Evolutionary conservation across 2,888 invertebrate genomes (phyloP).

Genomic region (Vannuccia rotundouncinata): DNA sequence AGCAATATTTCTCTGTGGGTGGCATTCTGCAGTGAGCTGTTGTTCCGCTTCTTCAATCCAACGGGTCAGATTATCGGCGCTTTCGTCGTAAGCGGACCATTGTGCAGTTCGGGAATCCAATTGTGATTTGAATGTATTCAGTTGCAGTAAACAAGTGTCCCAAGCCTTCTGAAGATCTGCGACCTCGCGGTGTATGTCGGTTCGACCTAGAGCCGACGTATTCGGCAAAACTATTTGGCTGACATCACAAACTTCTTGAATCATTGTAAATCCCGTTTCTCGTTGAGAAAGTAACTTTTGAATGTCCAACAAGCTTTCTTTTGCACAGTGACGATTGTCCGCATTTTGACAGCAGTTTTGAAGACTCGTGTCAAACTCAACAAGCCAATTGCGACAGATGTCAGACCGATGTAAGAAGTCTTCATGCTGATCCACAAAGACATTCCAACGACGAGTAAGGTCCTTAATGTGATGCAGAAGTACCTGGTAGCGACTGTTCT

Average conservation of each 20-base stretch:
- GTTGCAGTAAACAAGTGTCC: constrained; percentile 64
- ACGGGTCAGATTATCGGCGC: constrained; percentile 24
- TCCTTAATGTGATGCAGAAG: constrained; percentile 20
- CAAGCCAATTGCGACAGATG: constrained; percentile 5
- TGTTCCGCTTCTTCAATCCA: background rate
- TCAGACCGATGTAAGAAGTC: background rate
- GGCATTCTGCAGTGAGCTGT: background rate
- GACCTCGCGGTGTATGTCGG: constrained; percentile 68
- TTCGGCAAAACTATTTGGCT: constrained; percentile 56
- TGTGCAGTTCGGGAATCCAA: constrained; percentile 69
- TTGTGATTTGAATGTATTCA: constrained; percentile 66
- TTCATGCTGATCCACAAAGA: constrained; percentile 20
- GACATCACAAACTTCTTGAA: constrained; percentile 13
- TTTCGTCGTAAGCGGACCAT: constrained; percentile 78
- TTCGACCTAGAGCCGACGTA: constrained; percentile 73
- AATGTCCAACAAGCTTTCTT: background rate
- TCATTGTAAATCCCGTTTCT: constrained; percentile 19
- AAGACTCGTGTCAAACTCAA: constrained; percentile 14
- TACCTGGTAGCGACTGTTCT: background rate
- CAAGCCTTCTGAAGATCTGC: constrained; percentile 65
- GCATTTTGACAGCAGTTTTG: background rate
- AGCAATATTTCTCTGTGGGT: background rate
- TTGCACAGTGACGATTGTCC: constrained; percentile 5
- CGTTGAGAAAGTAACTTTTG: background rate
- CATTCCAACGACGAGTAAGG: constrained; percentile 7